A percentile compares a stretch with the other conserved stretches of the same genome.
phyloP scores from a whole-genome alignment of 2,113 vertebrate species.

The Forbesichthys agassizii region DNA sequence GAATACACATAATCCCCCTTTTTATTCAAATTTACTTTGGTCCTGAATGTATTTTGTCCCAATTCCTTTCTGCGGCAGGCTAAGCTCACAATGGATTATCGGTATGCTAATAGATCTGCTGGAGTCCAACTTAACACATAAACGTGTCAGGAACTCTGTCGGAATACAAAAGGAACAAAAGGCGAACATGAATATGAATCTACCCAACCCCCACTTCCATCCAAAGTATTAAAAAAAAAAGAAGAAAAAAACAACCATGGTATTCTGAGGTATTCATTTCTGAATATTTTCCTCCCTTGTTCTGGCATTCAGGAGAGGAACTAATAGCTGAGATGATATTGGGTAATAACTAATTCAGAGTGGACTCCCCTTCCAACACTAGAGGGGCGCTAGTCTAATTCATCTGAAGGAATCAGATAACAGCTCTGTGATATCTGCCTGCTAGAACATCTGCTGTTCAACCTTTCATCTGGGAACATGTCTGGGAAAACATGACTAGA shows the following conservation, averaged over 20 bases:
- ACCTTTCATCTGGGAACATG: conserved; percentile 81
- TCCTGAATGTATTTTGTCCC: conserved; percentile 28
- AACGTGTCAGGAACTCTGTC: conserved; percentile 83
- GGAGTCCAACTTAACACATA: conserved; percentile 81
- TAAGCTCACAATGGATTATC: conserved; percentile 71
- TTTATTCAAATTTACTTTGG: conserved; percentile 58
- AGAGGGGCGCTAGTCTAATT: conserved; percentile 86
- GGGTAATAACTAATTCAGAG: conserved; percentile 95
- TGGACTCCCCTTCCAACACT: conserved; percentile 85
- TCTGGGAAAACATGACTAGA: conserved; percentile 50
- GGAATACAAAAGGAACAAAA: conserved; percentile 74
- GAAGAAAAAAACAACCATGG: conserved; percentile 63
- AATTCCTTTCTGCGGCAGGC: conserved; percentile 62
- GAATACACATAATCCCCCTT: conserved; percentile 69
- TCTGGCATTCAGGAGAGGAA: conserved; percentile 88
- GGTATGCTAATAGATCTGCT: conserved; percentile 79
- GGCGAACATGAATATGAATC: too few relatives aligned
- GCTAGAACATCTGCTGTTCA: conserved; percentile 82
- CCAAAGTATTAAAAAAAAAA: conserved; percentile 72
- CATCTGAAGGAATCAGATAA: conserved; percentile 88
- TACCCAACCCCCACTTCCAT: conserved; percentile 51
- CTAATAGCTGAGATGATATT: conserved; percentile 97
- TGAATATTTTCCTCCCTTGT: conserved; percentile 81
- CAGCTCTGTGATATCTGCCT: conserved; percentile 86
- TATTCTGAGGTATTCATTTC: conserved; percentile 90